Base-by-base conservation (phyloP, 2,888 invertebrate species). In the Gastrophysa polygoni region DNA sequence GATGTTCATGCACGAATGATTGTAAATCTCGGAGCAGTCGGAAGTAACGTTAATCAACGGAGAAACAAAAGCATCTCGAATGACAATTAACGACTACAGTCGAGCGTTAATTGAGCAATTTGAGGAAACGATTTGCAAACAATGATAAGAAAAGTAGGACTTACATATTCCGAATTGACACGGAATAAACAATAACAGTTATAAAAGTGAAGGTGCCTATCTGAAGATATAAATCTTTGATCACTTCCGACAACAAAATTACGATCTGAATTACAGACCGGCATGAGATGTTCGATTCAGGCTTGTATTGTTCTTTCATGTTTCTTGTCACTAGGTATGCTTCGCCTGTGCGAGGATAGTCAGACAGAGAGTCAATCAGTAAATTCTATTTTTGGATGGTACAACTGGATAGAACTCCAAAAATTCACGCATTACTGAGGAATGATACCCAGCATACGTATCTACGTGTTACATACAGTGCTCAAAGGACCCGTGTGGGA, bases 111-210 rank as follows among this genome's bases (percentile, higher is more conserved):
- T 20, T 20, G 21, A 21, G 21, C 46, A 46, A 46, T 46, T 46
- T 46, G 21, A 21, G 20, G 20, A 46, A 46, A 46, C n/a, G 18
- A 46, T 46, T 46, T 46, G 46, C 46, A 50, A 50, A 50, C 50
- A 32, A 50, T 28, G 50, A 50, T 38, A 38, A 38, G 38, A n/a
- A 38, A 50, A 21, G n/a, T 24, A 17, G 28, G 24, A 50, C 8
- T 24, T 5, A 24, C 7, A 24, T 24, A 24, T 24, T 24, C 24
- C 17, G 14, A 50, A 50, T 50, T 66, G 61, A 64, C 64, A 49
- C 61, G 61, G 61, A 64, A 59, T 38, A 38, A 38, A 38, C 38
- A 38, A 38, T 38, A 38, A 38, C 4, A 38, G 38, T 38, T 4
- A 38, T 38, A 38, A 38, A 38, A 38, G n/a, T 38, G 7, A 11